Percentiles rank a stretch among this genome's conserved stretches.
Evolutionary conservation across 2,113 vertebrate genomes (phyloP).

Genomic region (Mirza zaza): DNA sequence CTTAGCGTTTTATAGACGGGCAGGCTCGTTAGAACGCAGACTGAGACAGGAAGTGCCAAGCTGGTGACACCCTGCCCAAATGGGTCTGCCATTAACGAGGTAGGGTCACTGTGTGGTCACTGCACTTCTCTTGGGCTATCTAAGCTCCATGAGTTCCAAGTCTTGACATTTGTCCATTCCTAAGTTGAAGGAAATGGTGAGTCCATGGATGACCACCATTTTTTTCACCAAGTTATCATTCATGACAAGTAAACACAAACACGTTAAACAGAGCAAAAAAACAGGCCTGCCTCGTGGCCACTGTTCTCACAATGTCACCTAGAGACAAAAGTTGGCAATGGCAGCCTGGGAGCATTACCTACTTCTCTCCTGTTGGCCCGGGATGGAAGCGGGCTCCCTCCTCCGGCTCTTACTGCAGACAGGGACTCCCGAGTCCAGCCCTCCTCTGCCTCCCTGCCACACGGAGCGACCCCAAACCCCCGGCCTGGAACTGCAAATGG

Average conservation of each 20-base stretch:
- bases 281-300: background rate
- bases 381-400: background rate
- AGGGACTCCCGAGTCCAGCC: background rate
- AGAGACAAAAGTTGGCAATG: background rate
- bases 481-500: background rate
- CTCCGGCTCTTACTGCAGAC: background rate
- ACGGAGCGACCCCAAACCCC: background rate
- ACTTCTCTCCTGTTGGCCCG: background rate
- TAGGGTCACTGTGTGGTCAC: no score
- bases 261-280: background rate
- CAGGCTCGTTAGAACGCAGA: background rate
- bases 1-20: background rate
- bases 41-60: background rate
- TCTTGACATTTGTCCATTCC: background rate
- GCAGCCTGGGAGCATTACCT: background rate
- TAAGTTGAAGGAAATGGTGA: background rate
- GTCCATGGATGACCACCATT: background rate
- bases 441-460: background rate
- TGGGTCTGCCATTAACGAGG: fast-evolving
- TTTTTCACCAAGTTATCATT: background rate
- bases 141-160: background rate
- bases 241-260: background rate
- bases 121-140: background rate
- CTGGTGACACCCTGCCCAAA: background rate
- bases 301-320: background rate